Evolutionary conservation across 2,888 invertebrate genomes (phyloP).

Genomic region (Epistrophe grossulariae): DNA sequence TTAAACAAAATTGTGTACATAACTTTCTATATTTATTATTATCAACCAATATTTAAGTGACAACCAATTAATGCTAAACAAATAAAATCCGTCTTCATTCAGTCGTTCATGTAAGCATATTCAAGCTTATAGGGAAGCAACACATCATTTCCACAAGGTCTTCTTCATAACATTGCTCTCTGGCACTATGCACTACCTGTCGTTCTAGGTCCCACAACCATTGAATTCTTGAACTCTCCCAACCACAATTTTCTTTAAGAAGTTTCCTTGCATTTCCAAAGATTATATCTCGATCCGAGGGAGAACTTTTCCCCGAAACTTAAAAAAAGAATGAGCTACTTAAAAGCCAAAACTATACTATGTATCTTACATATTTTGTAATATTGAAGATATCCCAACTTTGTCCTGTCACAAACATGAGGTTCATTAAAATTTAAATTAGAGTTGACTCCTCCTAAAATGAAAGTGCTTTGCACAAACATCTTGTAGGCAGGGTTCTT

Average conservation of each 20-base stretch:
- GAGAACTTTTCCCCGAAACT: conserved; percentile 50
- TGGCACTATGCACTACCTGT: conserved; percentile 10
- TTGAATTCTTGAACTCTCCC: conserved; percentile 69
- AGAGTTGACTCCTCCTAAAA: conserved; percentile 49
- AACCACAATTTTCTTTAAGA: conserved; percentile 27
- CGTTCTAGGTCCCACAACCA: conserved; percentile 70
- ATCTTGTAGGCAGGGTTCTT: conserved; percentile 25
- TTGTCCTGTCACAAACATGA: conserved; percentile 11
- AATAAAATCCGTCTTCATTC: not conserved
- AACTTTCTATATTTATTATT: conserved; percentile 6
- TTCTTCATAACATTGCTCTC: conserved; percentile 15
- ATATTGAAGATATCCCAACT: conserved; percentile 14
- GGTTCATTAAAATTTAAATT: conserved; percentile 25
- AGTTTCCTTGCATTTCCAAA: conserved; percentile 53
- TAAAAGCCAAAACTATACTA: not conserved
- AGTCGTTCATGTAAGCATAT: conserved; percentile 42
- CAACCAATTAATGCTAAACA: not conserved
- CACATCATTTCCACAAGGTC: conserved; percentile 61
- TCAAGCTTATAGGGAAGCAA: conserved; percentile 61
- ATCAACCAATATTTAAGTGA: not conserved
- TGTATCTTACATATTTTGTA: conserved; percentile 46
- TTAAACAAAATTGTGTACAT: not conserved
- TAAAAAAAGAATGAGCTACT: not conserved
- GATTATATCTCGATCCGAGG: conserved; percentile 59
- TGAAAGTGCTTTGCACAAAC: conserved; percentile 8